Evolutionary conservation across 1,140 invertebrate genomes (phyloP), one percentile per base, ranked within the genome.

Genomic region (Pemphigus obesinymphae): DNA sequence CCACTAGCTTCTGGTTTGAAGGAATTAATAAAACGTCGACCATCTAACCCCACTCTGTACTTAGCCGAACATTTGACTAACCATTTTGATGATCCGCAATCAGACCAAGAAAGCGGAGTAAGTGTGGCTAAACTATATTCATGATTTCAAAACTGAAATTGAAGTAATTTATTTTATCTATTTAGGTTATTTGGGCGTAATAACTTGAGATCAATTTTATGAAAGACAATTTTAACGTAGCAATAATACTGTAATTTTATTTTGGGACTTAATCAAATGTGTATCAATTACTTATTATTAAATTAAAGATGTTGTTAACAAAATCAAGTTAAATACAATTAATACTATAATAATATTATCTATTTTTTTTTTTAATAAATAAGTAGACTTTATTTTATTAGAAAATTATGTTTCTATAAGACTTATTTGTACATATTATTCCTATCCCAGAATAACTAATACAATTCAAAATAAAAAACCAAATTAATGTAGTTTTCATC

Each of bases 1-100:
- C 94, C 94, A 63, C 88, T 96, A 80, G 93, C 95, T 82, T 94
- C 93, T 90, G 94, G 93, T 83, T 87, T 96, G 78, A 94, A 93
- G 29, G 93, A 96, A 89, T 92, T 96, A 61, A 93, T 93, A 66
- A 92, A 93, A 82, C 90, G 90, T 82, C 90, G 94, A 83, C 95
- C 94, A 10, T 90, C 91, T 82, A 93, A 96, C 88, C 95, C 95
- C 0, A 91, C 96, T 26, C 91, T 92, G 3, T 95, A 94, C 86
- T 88, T 96, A 23, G 93, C 94, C 8, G 92, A 91, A 68, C 95
- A 93, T 86, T 88, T 96, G 50, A 92, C 94, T 84, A 92, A 93
- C 85, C 94, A 82, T 73, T 68, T 8, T 20, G 66, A 83, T 23
- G 76, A 80, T 80, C 55, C n/a, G 37, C 76, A 45, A 43, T 80